These are phyloP conservation scores for Trachelipus rathkii DNA, from an alignment of 1,140 invertebrate genomes.

Conservation along the genomic window DNA sequence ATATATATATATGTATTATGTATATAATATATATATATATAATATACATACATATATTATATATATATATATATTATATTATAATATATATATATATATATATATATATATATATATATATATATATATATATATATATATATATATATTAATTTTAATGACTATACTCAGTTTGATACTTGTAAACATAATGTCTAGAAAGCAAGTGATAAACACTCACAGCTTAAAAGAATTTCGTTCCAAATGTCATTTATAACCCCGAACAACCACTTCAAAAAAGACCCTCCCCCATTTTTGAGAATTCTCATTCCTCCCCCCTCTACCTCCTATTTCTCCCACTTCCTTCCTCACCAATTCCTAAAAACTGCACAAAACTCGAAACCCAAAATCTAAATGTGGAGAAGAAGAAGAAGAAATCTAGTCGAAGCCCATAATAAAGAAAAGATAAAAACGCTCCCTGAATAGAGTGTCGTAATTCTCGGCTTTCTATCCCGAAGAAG, in stretches of 20 bases:
- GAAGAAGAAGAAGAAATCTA: slow-evolving; percentile 9
- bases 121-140: slow-evolving; percentile 15
- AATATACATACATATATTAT: too few relatives aligned
- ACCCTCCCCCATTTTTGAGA: neutral
- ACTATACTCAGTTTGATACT: neutral
- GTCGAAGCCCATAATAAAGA: slow-evolving; percentile 12
- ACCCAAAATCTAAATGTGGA: neutral
- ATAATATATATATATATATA: slow-evolving; percentile 10
- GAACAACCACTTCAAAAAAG: neutral
- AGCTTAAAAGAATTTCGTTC: neutral
- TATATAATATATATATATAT: too few relatives aligned
- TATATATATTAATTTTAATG: slow-evolving; percentile 10
- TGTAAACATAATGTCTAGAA: slow-evolving; percentile 8
- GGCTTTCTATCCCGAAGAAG: neutral
- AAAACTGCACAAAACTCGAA: neutral
- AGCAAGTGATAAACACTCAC: neutral
- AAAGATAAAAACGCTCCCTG: slow-evolving; percentile 6
- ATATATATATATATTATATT: neutral
- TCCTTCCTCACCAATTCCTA: neutral
- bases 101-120: slow-evolving; percentile 15
- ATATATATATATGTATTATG: too few relatives aligned
- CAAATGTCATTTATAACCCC: slow-evolving; percentile 5
- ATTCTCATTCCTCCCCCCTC: neutral
- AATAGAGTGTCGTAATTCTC: slow-evolving; percentile 9
- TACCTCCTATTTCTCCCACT: neutral